These are phyloP conservation scores for Rhizomys pruinosus DNA, from an alignment of 2,113 vertebrate species.

Conservation along the genomic window DNA sequence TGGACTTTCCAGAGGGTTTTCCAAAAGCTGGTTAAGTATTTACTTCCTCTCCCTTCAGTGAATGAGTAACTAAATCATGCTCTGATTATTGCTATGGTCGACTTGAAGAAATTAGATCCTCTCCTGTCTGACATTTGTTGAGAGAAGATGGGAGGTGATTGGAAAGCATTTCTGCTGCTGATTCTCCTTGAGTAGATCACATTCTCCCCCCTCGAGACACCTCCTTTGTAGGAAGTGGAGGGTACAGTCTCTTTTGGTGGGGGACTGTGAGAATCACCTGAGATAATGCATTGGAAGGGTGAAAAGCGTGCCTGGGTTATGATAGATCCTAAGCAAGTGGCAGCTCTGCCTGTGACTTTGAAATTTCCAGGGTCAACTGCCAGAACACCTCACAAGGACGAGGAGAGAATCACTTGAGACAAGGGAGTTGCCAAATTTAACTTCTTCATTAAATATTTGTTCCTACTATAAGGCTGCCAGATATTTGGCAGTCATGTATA, in stretches of 20 bases:
- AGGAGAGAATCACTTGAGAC: not conserved
- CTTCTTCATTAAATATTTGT: slow-evolving; percentile 11
- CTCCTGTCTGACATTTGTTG: not conserved
- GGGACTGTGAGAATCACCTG: not conserved
- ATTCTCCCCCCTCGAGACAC: not conserved
- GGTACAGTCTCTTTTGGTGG: not conserved
- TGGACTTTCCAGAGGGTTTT: slow-evolving; percentile 71
- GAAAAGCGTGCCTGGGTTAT: not conserved
- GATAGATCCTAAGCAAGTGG: not conserved
- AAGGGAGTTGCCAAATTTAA: slow-evolving; percentile 6
- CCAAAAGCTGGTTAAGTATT: slow-evolving; percentile 48
- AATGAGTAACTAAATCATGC: slow-evolving; percentile 34
- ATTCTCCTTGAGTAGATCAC: not conserved
- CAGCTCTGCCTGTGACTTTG: not conserved
- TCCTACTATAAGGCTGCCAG: not conserved
- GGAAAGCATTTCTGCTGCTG: not conserved
- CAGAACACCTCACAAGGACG: not conserved
- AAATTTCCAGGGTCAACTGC: not conserved
- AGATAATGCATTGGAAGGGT: not conserved
- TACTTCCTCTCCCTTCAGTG: slow-evolving; percentile 58
- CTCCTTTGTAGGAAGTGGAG: not conserved
- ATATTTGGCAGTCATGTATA: not conserved
- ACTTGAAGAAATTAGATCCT: slow-evolving; percentile 47
- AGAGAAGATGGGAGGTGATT: fast-evolving
- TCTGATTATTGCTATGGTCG: not conserved